Conservation (phyloP, 2,888 invertebrate genomes). For the Tiphia femorata region DNA sequence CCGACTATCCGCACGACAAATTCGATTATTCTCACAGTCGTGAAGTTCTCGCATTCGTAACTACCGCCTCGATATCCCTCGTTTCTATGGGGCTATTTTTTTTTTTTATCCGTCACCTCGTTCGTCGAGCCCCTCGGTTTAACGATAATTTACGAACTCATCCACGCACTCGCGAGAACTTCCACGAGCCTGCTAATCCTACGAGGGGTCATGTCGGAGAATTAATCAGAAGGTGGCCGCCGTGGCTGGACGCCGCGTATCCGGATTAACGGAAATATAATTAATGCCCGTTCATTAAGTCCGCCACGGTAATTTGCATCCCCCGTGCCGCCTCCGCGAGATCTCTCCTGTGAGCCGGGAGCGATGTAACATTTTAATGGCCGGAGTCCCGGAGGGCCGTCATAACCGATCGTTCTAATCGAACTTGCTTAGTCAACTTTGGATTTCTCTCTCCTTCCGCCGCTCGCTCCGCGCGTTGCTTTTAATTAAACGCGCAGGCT, state of each 20-base stretch:
- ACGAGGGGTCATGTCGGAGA: no score
- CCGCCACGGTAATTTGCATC: conserved; percentile 5
- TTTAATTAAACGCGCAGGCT: neutral
- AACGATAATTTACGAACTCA: no score
- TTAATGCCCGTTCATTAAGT: conserved; percentile 26
- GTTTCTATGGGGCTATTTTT: no score
- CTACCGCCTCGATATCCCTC: neutral
- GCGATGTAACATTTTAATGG: conserved; percentile 2
- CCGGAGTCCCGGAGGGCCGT: no score
- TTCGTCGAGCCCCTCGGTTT: no score
- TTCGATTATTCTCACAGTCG: no score
- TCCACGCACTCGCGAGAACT: no score
- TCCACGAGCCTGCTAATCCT: no score
- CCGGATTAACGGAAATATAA: conserved; percentile 30
- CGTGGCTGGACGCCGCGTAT: conserved; percentile 19
- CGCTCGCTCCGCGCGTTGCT: neutral
- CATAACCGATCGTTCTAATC: conserved; percentile 5
- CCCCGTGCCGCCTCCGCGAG: neutral
- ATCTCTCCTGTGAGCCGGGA: no score
- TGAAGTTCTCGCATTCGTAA: no score
- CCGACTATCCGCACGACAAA: no score
- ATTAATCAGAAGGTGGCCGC: neutral
- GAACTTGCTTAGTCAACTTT: neutral
- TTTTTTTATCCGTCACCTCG: no score
- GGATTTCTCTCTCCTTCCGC: conserved; percentile 1